Evolutionary conservation across 2,888 invertebrate genomes (phyloP), one percentile per base, ranked within the genome.

Genomic region (Agonopterix heracliana): DNA sequence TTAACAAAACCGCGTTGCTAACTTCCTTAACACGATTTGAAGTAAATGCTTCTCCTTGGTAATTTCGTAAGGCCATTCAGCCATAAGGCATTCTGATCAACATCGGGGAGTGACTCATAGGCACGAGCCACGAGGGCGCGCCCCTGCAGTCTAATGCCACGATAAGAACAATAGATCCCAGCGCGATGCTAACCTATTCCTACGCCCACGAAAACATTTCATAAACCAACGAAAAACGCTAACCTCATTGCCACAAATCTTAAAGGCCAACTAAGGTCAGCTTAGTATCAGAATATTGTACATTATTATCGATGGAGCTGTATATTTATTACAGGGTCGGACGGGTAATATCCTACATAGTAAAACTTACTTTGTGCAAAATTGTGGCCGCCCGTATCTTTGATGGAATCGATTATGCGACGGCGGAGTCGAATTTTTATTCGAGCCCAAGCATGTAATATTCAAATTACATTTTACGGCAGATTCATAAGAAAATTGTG

Each of bases 401-500:
- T 54, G 56, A 57, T 55, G 53, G 61, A 61, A 61, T 60, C 59
- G 64, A 67, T 64, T 62, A 64, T 61, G 61, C 57, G 61, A 63
- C 57, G 60, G 52, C 53, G 48, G 55, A 57, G 62, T 62, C 60
- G 61, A 65, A 67, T 68, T 68, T 69, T 64, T 68, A 63, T 67
- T 60, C 60, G 54, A 59, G 55, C 53, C 59, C 59, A 51, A 54
- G 57, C 65, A 61, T 60, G 66, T 73, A 75, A 77, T 75, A 75
- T 76, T 75, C 68, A 71, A 73, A 74, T 73, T 66, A 68, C 68
- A 70, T 74, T 74, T 71, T 60, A 71, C 64, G 67, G 64, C 61
- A 68, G 66, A 74, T 70, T 64, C 54, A 62, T 54, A 54, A 63
- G 63, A 61, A 63, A 71, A 69, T 67, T 63, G 61, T 56, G 62